Base-by-base conservation (phyloP, 2,113 vertebrate genomes). In the Gnathonemus echidnorhynchus region DNA sequence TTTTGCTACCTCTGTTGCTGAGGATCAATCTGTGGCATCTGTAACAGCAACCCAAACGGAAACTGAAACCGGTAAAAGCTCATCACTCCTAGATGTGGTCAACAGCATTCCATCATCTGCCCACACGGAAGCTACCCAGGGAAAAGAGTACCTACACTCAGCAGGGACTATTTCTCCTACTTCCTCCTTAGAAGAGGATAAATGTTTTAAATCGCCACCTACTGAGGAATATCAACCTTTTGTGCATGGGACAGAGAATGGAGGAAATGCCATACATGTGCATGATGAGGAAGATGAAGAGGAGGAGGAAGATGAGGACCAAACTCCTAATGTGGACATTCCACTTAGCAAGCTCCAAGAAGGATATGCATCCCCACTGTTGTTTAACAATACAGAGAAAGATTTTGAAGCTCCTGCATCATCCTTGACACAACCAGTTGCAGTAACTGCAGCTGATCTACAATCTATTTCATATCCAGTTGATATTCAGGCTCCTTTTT, bases 131-230 rank as follows among this genome's bases (percentile, higher is more conserved):
- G 95, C 95, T 3, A 96, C 95, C 3, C 97, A 96, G 90, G 96
- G 96, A 89, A 97, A 97, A 11, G 98, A 99, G 84, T 97, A 97
- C 0, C 93, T 97, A 66, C 97, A 96, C 4, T 99, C 98, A 0
- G 97, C 98, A 35, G 98, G 97, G 90, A 98, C 97, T 35, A 97
- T 98, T 89, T 99, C 98, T 86, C 98, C 98, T 19, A 97, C 98
- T 5, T 98, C 97, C 85, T 99, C 98, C 35, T 92, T 99, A 87
- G 98, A 99, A 92, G 98, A 99, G 52, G 98, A 99, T 93, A 99
- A 98, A 90, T 97, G 94, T 92, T 96, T 97, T 88, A 99, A 97
- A 92, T 98, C 97, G 89, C 97, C 97, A 88, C 97, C 97, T 13
- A 95, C 96, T 83, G 96, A 97, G 89, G 98, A 98, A 85, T 95